Evolutionary conservation across 2,113 vertebrate species (phyloP).

Genomic region (Stegostoma tigrinum): DNA sequence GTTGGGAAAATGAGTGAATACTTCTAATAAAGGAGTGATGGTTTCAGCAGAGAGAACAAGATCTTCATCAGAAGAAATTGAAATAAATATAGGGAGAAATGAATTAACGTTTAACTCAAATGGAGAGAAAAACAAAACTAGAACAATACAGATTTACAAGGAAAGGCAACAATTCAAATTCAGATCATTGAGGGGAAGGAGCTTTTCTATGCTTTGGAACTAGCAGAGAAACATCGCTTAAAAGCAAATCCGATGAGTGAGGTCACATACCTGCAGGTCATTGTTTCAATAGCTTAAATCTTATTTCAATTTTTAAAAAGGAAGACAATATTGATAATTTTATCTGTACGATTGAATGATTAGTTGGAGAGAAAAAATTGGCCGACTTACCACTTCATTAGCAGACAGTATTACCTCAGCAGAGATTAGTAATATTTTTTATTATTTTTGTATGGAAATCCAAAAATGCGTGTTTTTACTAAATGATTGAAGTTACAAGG

Average conservation of each 20-base stretch:
- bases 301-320: not conserved
- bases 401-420: not conserved
- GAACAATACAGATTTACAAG: not conserved
- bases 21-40: not conserved
- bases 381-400: not conserved
- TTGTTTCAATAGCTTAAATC: not conserved
- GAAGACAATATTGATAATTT: not conserved
- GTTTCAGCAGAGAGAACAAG: not conserved
- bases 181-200: not conserved
- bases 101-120: not conserved
- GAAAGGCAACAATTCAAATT: not conserved
- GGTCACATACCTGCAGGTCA: not conserved
- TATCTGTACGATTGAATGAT: not conserved
- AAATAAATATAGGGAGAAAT: not conserved
- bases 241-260: not conserved
- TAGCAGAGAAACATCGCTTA: not conserved
- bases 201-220: not conserved
- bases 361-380: not conserved
- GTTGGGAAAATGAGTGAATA: not conserved
- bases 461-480: no score
- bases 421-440: no score
- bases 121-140: not conserved
- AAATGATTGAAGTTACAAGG: no score
- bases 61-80: not conserved
- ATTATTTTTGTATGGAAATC: no score